These are phyloP conservation scores for Hemaris fuciformis DNA, from an alignment of 2,888 invertebrate genomes.

Conservation along the genomic window DNA sequence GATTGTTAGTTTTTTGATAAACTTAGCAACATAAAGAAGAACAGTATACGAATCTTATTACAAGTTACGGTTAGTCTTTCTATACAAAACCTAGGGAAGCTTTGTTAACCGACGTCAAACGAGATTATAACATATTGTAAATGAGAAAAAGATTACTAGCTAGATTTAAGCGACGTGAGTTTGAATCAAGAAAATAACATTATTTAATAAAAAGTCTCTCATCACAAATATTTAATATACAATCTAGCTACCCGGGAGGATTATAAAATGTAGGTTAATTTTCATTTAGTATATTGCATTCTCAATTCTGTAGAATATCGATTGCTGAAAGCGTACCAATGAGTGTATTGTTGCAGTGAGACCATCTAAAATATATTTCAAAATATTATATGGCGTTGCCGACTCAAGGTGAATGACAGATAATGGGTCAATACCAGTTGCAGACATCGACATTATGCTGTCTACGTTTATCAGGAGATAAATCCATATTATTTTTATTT, in stretches of 20 bases:
- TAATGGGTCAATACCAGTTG: slow-evolving; percentile 43
- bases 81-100: not conserved
- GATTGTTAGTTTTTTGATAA: too few relatives aligned
- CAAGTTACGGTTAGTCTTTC: not conserved
- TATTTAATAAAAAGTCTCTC: not conserved
- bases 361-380: slow-evolving; percentile 40
- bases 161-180: not conserved
- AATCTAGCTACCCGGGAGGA: slow-evolving; percentile 18
- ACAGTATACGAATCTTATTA: not conserved
- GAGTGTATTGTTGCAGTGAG: slow-evolving; percentile 42
- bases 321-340: slow-evolving; percentile 62
- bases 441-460: slow-evolving; percentile 20
- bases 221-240: not conserved
- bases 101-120: not conserved
- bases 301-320: slow-evolving; percentile 38
- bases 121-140: not conserved
- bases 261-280: slow-evolving; percentile 46
- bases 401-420: slow-evolving; percentile 59
- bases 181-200: not conserved
- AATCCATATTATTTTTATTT: slow-evolving; percentile 4
- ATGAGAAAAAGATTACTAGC: not conserved
- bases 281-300: slow-evolving; percentile 47
- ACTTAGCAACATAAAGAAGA: too few relatives aligned
- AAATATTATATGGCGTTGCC: slow-evolving; percentile 18
- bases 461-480: slow-evolving; percentile 17